A percentile compares a stretch with the other conserved stretches of the same genome.
phyloP scores from a whole-genome alignment of 2,113 vertebrate species.

The Clarias magur region DNA sequence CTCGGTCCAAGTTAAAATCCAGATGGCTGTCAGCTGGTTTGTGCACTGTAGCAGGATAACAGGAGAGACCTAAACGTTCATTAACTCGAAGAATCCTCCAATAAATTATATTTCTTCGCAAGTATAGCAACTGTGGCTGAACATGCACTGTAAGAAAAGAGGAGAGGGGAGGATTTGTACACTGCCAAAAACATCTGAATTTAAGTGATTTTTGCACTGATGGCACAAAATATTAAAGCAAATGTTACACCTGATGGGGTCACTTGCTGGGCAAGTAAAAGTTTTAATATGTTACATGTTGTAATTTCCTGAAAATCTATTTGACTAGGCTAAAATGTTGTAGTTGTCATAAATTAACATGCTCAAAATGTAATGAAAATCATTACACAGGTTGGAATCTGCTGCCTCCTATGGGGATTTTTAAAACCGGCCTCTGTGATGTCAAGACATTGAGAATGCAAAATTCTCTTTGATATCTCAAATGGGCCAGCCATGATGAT shows the following conservation, averaged over 20 bases:
- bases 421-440: too few species aligned
- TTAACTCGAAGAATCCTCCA: constrained; percentile 54
- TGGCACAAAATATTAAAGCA: neutral
- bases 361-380: too few species aligned
- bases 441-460: too few species aligned
- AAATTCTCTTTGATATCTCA: too few species aligned
- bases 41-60: constrained; percentile 53
- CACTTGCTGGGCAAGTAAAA: neutral
- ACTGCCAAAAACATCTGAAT: neutral
- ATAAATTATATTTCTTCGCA: constrained; percentile 79
- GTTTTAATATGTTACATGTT: neutral
- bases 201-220: neutral
- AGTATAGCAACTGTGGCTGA: constrained; percentile 79
- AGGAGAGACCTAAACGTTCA: constrained; percentile 51
- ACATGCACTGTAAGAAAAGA: constrained; percentile 76
- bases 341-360: neutral
- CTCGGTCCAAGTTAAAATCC: neutral
- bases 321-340: neutral
- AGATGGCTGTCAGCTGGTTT: constrained; percentile 20
- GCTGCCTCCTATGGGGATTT: too few species aligned
- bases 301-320: neutral
- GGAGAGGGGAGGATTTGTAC: neutral
- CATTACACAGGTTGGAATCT: too few species aligned
- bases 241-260: neutral
- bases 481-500: too few species aligned